These are phyloP conservation scores for Brachionus rubens DNA, from an alignment of 1,140 invertebrate genomes.

Conservation along the genomic window DNA sequence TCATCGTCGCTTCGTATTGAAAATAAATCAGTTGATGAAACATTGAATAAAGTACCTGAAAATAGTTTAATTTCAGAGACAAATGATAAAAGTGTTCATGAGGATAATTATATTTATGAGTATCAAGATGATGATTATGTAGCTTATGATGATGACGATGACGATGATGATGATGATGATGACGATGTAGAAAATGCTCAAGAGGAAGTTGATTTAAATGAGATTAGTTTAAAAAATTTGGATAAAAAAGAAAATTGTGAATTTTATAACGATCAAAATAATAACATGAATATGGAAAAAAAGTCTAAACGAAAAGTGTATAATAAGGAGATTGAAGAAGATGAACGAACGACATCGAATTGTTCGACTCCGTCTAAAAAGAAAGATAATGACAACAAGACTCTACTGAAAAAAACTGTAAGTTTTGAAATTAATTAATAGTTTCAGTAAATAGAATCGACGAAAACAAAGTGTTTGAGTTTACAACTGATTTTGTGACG, in stretches of 20 bases:
- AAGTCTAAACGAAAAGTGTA: too few relatives aligned
- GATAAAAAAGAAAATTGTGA: neutral
- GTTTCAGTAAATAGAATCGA: too few relatives aligned
- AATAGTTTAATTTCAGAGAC: conserved; percentile 21
- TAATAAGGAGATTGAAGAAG: too few relatives aligned
- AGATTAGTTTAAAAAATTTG: neutral
- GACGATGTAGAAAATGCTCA: neutral
- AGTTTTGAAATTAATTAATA: too few relatives aligned
- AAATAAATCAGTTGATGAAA: neutral
- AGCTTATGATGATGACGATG: conserved; percentile 26
- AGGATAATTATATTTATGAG: conserved; percentile 6
- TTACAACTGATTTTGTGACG: too few relatives aligned
- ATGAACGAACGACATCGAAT: neutral
- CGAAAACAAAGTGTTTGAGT: too few relatives aligned
- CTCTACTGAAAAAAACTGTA: too few relatives aligned
- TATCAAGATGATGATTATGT: conserved; percentile 32
- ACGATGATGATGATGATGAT: neutral
- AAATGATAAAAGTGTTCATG: neutral
- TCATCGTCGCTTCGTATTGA: neutral
- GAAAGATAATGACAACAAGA: too few relatives aligned
- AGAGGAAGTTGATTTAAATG: neutral
- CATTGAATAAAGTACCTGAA: neutral
- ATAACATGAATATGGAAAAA: neutral
- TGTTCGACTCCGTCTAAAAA: neutral
- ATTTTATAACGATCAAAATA: neutral